These are phyloP conservation scores for Paracanthobrama guichenoti DNA, from an alignment of 2,113 vertebrate species.

Conservation along the genomic window DNA sequence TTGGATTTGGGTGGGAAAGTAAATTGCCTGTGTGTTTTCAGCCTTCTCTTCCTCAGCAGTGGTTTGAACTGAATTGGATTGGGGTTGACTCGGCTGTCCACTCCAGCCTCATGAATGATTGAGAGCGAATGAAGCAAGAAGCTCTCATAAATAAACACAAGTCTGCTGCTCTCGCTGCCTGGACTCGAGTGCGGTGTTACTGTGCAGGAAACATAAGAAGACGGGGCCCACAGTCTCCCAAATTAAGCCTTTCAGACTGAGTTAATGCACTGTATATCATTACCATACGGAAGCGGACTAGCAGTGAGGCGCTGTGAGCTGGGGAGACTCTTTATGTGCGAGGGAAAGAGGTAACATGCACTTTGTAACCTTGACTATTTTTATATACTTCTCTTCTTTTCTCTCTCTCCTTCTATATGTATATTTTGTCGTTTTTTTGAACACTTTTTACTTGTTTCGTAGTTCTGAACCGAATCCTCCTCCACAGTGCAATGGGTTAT, in stretches of 20 bases:
- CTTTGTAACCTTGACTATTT: slow-evolving; percentile 34
- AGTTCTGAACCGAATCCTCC: too few relatives aligned
- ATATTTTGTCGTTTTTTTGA: too few relatives aligned
- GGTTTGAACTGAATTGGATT: slow-evolving; percentile 62
- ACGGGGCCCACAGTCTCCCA: slow-evolving; percentile 65
- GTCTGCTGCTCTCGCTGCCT: slow-evolving; percentile 66
- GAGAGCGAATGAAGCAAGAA: slow-evolving; percentile 70
- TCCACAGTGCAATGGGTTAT: too few relatives aligned
- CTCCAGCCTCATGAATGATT: slow-evolving; percentile 78
- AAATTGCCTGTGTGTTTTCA: slow-evolving; percentile 37
- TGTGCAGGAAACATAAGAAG: slow-evolving; percentile 64
- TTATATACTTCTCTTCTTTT: background rate
- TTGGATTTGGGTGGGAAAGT: slow-evolving; percentile 25
- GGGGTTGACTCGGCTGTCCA: slow-evolving; percentile 68
- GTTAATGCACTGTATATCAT: slow-evolving; percentile 68
- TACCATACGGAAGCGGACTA: slow-evolving; percentile 62
- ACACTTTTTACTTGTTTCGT: too few relatives aligned
- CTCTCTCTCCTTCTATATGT: background rate
- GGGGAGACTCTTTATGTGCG: slow-evolving; percentile 53
- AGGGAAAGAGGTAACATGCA: slow-evolving; percentile 5
- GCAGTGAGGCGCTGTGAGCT: slow-evolving; percentile 61
- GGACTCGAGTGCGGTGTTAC: slow-evolving; percentile 54
- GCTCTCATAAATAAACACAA: slow-evolving; percentile 81
- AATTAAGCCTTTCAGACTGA: slow-evolving; percentile 68
- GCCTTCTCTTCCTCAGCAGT: background rate